Percentiles rank a stretch among this genome's conserved stretches.
Conservation (phyloP, 2,113 vertebrate species). For the Neotragus pygmaeus region DNA sequence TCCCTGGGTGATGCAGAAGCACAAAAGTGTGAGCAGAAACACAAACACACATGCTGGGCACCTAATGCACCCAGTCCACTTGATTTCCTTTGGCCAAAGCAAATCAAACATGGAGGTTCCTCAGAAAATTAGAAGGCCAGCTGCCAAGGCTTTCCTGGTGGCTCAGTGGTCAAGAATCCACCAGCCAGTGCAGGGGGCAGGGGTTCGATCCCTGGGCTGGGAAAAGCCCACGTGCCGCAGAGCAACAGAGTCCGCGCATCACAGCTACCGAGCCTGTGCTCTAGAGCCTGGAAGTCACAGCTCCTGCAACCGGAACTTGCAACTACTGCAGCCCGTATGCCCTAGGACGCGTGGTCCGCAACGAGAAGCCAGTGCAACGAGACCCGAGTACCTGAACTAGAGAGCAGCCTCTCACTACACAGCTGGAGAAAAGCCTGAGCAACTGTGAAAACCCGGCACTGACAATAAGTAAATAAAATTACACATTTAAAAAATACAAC, state of each 20-base stretch:
- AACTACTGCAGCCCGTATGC: rapidly evolving
- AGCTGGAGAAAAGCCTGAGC: not conserved
- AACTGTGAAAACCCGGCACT: not conserved
- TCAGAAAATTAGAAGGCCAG: not conserved
- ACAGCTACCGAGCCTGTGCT: not conserved
- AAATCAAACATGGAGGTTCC: not conserved
- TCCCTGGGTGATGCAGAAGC: not conserved
- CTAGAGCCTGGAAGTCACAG: not conserved
- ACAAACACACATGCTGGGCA: rapidly evolving
- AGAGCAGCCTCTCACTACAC: rapidly evolving
- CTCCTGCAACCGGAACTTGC: rapidly evolving
- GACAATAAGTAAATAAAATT: not conserved
- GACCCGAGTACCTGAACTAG: not conserved
- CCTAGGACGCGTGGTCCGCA: not conserved
- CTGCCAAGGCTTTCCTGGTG: not conserved
- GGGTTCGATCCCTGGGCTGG: not conserved
- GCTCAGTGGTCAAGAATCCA: not conserved
- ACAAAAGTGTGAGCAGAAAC: not conserved
- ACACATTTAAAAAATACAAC: not conserved
- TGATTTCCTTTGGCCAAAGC: not conserved
- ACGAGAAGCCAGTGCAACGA: not conserved
- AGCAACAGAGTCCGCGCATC: rapidly evolving
- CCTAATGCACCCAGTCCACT: not conserved
- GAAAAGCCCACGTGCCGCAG: not conserved
- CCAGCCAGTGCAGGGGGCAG: not conserved